A percentile compares a stretch with the other conserved stretches of the same genome.
These are phyloP conservation scores for Perodicticus potto DNA, from an alignment of 2,797 vertebrate genomes.

Conservation along the genomic window DNA sequence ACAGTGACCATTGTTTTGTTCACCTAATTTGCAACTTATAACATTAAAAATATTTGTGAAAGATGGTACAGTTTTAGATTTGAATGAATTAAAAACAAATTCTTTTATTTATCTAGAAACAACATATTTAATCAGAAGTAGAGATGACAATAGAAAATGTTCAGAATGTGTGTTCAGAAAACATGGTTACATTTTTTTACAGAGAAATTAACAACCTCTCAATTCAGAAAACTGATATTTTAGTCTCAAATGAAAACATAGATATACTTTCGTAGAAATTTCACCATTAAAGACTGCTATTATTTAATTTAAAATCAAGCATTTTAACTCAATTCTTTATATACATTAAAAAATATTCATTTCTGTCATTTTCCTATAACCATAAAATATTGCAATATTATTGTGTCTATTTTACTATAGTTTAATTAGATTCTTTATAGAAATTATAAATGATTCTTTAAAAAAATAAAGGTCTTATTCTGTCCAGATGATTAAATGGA, in stretches of 20 bases:
- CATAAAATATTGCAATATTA: slow-evolving; percentile 54
- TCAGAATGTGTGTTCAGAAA: neutral
- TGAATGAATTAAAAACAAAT: neutral
- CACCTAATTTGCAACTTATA: neutral
- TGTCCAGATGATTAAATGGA: slow-evolving; percentile 74
- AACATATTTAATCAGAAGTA: neutral
- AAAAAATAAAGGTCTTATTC: slow-evolving; percentile 62
- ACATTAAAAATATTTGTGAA: neutral
- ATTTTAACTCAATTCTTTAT: slow-evolving; percentile 42
- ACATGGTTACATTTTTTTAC: neutral
- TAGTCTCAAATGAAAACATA: neutral
- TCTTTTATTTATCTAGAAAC: neutral
- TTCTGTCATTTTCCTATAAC: slow-evolving; percentile 54
- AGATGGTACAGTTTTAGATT: neutral
- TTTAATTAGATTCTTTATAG: slow-evolving; percentile 35
- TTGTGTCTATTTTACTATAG: slow-evolving; percentile 27
- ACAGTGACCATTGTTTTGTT: neutral
- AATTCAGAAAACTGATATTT: neutral
- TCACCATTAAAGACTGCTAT: neutral
- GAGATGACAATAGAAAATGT: neutral
- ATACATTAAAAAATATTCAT: slow-evolving; percentile 3
- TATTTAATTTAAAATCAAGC: slow-evolving; percentile 28
- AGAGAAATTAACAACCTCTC: neutral
- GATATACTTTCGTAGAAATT: neutral
- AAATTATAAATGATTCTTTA: slow-evolving; percentile 65